These are phyloP conservation scores for Lasiurus borealis DNA, from an alignment of 2,113 vertebrate species.

Conservation along the genomic window DNA sequence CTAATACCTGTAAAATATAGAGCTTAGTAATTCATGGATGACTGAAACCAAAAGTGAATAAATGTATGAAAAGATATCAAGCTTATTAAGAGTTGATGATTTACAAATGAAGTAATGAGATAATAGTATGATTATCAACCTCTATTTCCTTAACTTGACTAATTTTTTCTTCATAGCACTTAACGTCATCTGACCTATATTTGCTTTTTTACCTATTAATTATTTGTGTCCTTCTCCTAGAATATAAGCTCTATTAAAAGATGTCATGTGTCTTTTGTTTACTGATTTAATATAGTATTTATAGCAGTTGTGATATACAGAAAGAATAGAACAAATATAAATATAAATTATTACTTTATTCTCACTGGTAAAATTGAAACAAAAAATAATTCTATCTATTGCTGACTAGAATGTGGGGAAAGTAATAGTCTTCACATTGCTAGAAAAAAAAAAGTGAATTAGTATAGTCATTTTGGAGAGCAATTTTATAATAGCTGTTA, in stretches of 20 bases:
- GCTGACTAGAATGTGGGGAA: neutral
- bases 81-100: neutral
- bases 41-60: slow-evolving; percentile 11
- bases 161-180: neutral
- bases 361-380: neutral
- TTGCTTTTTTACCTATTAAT: neutral
- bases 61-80: neutral
- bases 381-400: neutral
- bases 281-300: neutral
- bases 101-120: neutral
- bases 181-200: neutral
- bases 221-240: neutral
- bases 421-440: neutral
- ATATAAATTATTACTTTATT: neutral
- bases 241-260: neutral
- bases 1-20: neutral
- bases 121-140: neutral
- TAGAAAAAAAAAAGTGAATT: slow-evolving; percentile 49
- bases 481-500: neutral
- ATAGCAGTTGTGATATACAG: neutral
- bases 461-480: neutral
- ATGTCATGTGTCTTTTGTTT: neutral
- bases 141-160: neutral
- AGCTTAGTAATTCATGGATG: neutral
- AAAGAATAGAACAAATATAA: neutral